Base-by-base conservation (phyloP, 2,113 vertebrate genomes). In the Promerops cafer region DNA sequence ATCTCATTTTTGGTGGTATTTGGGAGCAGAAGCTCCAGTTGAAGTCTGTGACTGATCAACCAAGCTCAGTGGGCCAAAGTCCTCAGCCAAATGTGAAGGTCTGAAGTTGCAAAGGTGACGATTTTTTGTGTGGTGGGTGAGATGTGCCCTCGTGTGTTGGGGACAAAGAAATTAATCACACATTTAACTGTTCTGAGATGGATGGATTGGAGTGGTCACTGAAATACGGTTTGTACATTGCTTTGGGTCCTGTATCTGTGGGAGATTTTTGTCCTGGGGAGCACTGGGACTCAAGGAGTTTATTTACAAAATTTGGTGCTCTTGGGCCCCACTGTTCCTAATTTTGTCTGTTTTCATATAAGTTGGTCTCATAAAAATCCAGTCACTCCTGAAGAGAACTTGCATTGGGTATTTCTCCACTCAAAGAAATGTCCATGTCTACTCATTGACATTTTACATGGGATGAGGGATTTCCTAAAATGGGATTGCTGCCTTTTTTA, bases 371-470 rank as follows among this genome's bases (percentile, higher is more conserved):
- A 2, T 15, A 66, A 63, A 91, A 75, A 27, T 21, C 15, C 33
- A 20, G 0, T 31, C 22, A 40, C 28, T 75, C 50, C 33, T 50
- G 11, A 57, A 16, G 27, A 60, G 18, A 54, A 6, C 3, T 59
- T 65, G 31, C 47, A 56, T 5, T 54, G 23, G 13, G 2, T 45
- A 2, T 66, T 72, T 28, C 27, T 77, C 15, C 31, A 12, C 24
- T n/a, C 35, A 27, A 30, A 53, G 39, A 39, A 56, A 64, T 20
- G 28, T 19, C 50, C 4, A 1, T 28, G 40, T 28, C 40, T 3
- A 20, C 5, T 4, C 7, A 1, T 1, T 14, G 39, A 2, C 10
- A 2, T 45, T 60, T 54, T 72, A 18, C 33, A 10, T 0, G 0
- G 33, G 17, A 16, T 1, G 3, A 33, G 49, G 9, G 16, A 22